phyloP scores from a whole-genome alignment of 2,888 invertebrate species.

The Acanthosepion esculentum region DNA sequence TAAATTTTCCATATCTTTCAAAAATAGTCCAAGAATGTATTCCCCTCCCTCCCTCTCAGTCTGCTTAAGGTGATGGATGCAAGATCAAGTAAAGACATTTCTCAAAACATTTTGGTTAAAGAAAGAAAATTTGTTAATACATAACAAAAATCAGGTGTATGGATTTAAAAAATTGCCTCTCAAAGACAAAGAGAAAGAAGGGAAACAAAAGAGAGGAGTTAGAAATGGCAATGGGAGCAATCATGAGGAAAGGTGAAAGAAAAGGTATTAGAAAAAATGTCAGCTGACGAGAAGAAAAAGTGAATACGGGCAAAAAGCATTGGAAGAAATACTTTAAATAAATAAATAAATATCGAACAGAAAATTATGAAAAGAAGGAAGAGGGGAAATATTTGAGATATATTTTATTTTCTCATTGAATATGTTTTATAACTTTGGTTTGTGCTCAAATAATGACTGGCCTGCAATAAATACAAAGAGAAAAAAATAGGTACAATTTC shows the following conservation, averaged over 20 bases:
- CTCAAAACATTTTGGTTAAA: not conserved
- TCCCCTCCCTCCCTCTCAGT: too few relatives aligned
- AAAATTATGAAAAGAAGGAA: not conserved
- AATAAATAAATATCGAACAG: too few relatives aligned
- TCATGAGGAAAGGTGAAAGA: not conserved
- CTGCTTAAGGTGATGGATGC: too few relatives aligned
- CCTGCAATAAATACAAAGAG: too few relatives aligned
- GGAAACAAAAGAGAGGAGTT: not conserved
- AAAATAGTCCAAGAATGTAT: not conserved
- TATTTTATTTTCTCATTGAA: too few relatives aligned
- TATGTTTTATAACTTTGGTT: too few relatives aligned
- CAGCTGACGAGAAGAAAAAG: not conserved
- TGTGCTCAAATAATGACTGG: too few relatives aligned
- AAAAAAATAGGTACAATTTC: too few relatives aligned
- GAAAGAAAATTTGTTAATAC: not conserved
- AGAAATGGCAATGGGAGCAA: not conserved
- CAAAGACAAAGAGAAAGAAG: not conserved
- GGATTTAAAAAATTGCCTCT: not conserved
- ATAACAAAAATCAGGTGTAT: not conserved
- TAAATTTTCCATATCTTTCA: not conserved
- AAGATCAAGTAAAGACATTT: too few relatives aligned
- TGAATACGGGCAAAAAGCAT: too few relatives aligned
- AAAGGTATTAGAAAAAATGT: not conserved
- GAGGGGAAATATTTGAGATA: not conserved
- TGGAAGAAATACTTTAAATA: too few relatives aligned